Evolutionary conservation across 2,113 vertebrate species (phyloP), one percentile per base, ranked within the genome.

Genomic region (Macheiramphus alcinus): DNA sequence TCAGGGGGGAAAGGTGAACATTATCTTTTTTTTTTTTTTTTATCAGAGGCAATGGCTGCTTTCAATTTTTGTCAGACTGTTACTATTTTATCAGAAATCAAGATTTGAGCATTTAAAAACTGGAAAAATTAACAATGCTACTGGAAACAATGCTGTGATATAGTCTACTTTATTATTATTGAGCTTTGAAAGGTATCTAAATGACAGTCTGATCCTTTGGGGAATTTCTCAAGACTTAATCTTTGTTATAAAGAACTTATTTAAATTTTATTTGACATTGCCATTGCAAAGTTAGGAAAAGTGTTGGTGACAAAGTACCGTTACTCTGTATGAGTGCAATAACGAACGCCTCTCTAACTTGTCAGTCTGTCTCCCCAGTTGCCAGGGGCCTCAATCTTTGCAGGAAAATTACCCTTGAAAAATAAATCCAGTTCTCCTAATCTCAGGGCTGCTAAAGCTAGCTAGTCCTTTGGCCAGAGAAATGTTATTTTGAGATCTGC

Each of bases 401-500:
- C 40, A 95, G 94, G 47, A 96, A 76, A 97, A 95, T 56, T 76
- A 53, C 34, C 76, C 48, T 85, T 74, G 91, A 82, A 96, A 89
- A 97, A 88, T 43, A 96, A 79, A 94, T 47, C 31, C 70, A 82
- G 48, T 56, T 84, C 53, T 20, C 74, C 70, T 80, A 32, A 94
- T 95, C n/a, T 78, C 74, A 74, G 73, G 66, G 81, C 87, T 11
- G 13, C 94, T 80, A 72, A 71, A 91, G 59, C 55, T 53, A 50
- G 29, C 66, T 65, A 79, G 56, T 88, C 76, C 72, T 97, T 80
- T 76, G 86, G 75, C 91, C 55, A 86, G 58, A 90, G 61, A 94
- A 97, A 94, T 90, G 78, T 91, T 97, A 80, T 97, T 97, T 86
- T 58, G 45, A 96, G 96, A 97, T 97, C 70, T 94, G 62, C 71